Evolutionary conservation across 2,888 invertebrate species (phyloP).

Genomic region (Ypsolopha sequella): DNA sequence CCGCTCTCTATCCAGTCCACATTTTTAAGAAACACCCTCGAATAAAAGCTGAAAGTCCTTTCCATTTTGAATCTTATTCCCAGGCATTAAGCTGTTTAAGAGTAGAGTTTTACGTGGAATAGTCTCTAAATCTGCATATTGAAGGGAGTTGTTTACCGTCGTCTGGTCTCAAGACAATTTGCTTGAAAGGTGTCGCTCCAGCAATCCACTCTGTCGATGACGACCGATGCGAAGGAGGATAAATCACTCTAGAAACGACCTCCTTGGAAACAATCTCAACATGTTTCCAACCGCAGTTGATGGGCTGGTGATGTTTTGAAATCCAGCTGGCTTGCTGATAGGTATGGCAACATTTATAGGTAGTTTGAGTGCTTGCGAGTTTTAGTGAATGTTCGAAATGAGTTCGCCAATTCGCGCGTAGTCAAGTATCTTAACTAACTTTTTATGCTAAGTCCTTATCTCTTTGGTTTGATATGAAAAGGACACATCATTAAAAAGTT

Average conservation of each 20-base stretch:
- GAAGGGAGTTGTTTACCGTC: constrained; percentile 59
- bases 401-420: no score
- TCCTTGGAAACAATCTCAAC: background rate
- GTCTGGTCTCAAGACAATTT: constrained; percentile 63
- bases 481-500: no score
- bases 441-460: no score
- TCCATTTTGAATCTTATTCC: no score
- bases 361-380: background rate
- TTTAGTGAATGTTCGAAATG: no score
- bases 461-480: no score
- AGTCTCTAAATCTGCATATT: constrained; percentile 45
- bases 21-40: no score
- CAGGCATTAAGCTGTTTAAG: no score
- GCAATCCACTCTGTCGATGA: constrained; percentile 60
- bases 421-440: no score
- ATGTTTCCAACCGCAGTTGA: background rate
- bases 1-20: no score
- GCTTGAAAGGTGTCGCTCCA: constrained; percentile 64
- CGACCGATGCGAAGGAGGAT: constrained; percentile 32
- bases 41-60: no score
- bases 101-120: no score
- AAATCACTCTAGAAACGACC: constrained; percentile 17
- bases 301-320: background rate
- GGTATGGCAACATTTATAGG: background rate
- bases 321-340: background rate